These are phyloP conservation scores for Pan troglodytes DNA, from an alignment of 2,113 vertebrate species.

Conservation along the genomic window DNA sequence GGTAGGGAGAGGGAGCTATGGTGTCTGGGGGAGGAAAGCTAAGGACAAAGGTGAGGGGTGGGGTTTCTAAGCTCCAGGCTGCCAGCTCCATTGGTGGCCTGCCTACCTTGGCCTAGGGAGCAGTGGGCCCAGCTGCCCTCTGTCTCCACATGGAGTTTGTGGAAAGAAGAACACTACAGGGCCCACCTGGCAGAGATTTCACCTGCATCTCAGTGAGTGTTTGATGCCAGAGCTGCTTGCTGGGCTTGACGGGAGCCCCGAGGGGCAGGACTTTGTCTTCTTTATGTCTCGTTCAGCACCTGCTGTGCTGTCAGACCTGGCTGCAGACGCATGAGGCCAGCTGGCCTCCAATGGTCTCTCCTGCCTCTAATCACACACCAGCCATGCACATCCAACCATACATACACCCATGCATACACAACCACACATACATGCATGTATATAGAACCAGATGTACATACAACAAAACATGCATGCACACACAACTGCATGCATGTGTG, in stretches of 20 bases:
- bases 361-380: background rate
- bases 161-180: background rate
- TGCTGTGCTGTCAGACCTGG: rapidly evolving
- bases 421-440: no score
- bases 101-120: rapidly evolving
- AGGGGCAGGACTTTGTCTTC: background rate
- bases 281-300: rapidly evolving
- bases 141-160: background rate
- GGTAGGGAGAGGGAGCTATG: background rate
- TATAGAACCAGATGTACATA: no score
- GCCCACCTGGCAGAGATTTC: rapidly evolving
- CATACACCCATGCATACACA: background rate
- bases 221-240: background rate
- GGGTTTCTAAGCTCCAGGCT: no score
- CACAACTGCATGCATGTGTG: background rate
- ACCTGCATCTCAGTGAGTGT: rapidly evolving
- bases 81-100: background rate
- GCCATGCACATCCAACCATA: background rate
- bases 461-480: background rate
- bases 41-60: background rate
- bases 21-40: background rate
- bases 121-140: background rate
- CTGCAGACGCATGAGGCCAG: rapidly evolving
- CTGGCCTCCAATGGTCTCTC: no score
- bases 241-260: rapidly evolving